phyloP scores from a whole-genome alignment of 2,797 vertebrate genomes.

The Cossypha caffra region DNA sequence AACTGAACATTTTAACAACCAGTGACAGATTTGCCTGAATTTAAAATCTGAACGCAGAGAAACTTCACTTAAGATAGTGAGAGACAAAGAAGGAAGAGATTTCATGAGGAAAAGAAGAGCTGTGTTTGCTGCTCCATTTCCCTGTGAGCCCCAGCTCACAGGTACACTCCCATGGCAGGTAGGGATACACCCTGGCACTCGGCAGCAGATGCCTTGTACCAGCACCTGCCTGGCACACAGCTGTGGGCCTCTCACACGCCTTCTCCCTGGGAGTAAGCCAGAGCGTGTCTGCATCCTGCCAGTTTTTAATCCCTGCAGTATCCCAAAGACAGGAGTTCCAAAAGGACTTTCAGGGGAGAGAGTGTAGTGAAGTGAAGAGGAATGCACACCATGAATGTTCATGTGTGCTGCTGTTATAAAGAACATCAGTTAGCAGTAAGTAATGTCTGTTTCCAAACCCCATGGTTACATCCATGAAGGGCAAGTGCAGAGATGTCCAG shows the following conservation, averaged over 20 bases:
- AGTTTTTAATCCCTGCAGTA: not conserved
- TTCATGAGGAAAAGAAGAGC: not conserved
- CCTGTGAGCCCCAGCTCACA: not conserved
- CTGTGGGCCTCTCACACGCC: rapidly evolving
- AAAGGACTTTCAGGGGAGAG: not conserved
- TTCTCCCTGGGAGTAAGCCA: not conserved
- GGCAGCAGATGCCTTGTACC: not conserved
- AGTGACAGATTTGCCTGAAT: not conserved
- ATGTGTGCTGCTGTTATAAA: not conserved
- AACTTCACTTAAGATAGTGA: not conserved
- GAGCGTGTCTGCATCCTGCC: rapidly evolving
- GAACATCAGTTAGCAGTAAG: not conserved
- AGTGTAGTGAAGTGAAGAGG: not conserved
- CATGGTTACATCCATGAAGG: not conserved
- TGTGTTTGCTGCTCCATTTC: not conserved
- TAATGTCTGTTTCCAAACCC: not conserved
- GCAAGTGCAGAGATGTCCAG: not conserved
- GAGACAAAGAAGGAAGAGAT: not conserved
- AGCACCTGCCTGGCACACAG: not conserved
- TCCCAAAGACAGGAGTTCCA: not conserved
- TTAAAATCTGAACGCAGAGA: not conserved
- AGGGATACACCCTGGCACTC: not conserved
- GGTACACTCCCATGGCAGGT: not conserved
- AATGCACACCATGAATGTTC: rapidly evolving
- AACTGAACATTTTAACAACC: not conserved